Evolutionary conservation across 2,113 vertebrate genomes (phyloP).

Genomic region (Sphyrna mokarran): DNA sequence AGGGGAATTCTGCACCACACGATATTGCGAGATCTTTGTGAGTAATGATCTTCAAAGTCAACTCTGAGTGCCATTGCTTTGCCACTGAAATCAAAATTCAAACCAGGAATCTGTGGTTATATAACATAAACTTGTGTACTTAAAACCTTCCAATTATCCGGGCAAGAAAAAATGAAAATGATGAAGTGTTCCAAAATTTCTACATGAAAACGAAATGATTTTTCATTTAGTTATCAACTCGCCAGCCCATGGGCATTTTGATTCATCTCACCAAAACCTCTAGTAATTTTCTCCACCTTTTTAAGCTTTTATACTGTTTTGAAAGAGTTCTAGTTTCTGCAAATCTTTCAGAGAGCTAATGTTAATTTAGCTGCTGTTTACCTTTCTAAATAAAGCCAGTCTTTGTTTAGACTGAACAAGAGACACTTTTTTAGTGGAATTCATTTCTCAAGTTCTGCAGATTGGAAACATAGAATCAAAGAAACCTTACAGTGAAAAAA

Average conservation of each 20-base stretch:
- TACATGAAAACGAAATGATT: not conserved
- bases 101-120: not conserved
- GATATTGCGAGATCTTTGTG: too few relatives aligned
- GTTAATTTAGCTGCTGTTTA: too few relatives aligned
- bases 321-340: not conserved
- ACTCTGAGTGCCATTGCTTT: too few relatives aligned
- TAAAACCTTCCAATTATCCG: not conserved
- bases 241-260: not conserved
- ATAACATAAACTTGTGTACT: not conserved
- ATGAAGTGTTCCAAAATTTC: not conserved
- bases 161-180: too few relatives aligned
- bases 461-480: not conserved
- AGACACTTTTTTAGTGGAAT: not conserved
- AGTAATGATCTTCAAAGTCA: too few relatives aligned
- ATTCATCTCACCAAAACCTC: not conserved
- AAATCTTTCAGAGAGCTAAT: too few relatives aligned
- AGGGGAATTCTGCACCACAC: too few relatives aligned
- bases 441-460: not conserved
- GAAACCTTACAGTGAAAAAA: too few relatives aligned
- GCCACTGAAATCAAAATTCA: too few relatives aligned
- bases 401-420: too few relatives aligned
- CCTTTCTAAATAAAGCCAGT: too few relatives aligned
- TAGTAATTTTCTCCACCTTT: not conserved
- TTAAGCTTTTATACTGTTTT: not conserved
- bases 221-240: not conserved